Percentiles rank a stretch among this genome's conserved stretches.
Conservation (phyloP, 2,797 vertebrate genomes). For the Oreochromis mossambicus region DNA sequence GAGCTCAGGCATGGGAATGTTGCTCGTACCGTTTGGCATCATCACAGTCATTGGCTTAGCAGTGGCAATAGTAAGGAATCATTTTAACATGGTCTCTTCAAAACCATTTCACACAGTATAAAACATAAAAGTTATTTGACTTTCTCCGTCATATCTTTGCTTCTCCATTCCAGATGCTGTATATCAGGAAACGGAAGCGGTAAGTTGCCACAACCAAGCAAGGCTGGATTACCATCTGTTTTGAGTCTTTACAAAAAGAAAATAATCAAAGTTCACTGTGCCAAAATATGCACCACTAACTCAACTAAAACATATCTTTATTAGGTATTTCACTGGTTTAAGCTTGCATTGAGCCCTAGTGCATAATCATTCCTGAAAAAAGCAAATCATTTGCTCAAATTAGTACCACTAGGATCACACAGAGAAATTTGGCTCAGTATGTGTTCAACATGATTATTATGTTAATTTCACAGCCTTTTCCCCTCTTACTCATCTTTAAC, state of each 20-base stretch:
- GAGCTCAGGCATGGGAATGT: slow-evolving; percentile 81
- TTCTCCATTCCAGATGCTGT: slow-evolving; percentile 83
- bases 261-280: background rate
- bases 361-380: background rate
- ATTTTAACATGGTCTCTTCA: background rate
- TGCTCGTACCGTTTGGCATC: slow-evolving; percentile 92
- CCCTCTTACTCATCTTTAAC: background rate
- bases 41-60: slow-evolving; percentile 93
- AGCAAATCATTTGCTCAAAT: background rate
- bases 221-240: background rate
- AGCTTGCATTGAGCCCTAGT: background rate
- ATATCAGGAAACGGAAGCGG: slow-evolving; percentile 96
- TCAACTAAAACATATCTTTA: background rate
- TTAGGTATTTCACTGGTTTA: background rate
- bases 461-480: background rate
- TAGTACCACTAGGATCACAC: background rate
- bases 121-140: background rate
- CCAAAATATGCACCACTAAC: background rate
- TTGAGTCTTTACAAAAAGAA: background rate
- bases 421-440: background rate
- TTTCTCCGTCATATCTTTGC: background rate
- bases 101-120: background rate
- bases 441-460: background rate
- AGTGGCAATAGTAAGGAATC: slow-evolving; percentile 86
- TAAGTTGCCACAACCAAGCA: slow-evolving; percentile 55